Conservation (phyloP, 2,113 vertebrate species). For the Strix uralensis region DNA sequence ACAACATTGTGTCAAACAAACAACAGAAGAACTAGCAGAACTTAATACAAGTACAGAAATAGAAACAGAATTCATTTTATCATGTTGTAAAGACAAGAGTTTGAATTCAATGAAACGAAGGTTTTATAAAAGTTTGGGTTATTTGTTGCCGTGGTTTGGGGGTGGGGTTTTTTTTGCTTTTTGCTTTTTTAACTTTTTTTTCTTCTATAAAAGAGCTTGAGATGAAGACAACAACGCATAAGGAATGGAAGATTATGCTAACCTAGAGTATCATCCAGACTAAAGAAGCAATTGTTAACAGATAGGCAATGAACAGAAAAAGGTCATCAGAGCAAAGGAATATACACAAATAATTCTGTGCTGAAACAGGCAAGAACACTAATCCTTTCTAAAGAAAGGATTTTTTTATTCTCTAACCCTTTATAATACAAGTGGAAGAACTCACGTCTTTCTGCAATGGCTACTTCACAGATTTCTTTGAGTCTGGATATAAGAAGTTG, state of each 20-base stretch:
- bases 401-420: not conserved
- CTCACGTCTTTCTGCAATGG: constrained; percentile 92
- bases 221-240: not conserved
- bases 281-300: not conserved
- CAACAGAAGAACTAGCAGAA: not conserved
- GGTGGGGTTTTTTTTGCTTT: too few species aligned
- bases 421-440: not conserved
- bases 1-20: not conserved
- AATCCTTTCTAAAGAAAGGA: not conserved
- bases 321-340: not conserved
- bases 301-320: not conserved
- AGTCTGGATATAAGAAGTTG: constrained; percentile 91
- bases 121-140: not conserved
- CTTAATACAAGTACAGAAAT: not conserved
- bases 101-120: not conserved
- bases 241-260: not conserved
- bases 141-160: not conserved
- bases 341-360: not conserved
- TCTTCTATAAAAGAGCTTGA: not conserved
- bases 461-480: constrained; percentile 95
- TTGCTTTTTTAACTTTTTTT: accelerated
- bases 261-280: not conserved
- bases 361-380: not conserved
- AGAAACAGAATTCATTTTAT: not conserved
- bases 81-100: not conserved